phyloP scores from a whole-genome alignment of 2,113 vertebrate genomes.

The Ploceus nigricollis region DNA sequence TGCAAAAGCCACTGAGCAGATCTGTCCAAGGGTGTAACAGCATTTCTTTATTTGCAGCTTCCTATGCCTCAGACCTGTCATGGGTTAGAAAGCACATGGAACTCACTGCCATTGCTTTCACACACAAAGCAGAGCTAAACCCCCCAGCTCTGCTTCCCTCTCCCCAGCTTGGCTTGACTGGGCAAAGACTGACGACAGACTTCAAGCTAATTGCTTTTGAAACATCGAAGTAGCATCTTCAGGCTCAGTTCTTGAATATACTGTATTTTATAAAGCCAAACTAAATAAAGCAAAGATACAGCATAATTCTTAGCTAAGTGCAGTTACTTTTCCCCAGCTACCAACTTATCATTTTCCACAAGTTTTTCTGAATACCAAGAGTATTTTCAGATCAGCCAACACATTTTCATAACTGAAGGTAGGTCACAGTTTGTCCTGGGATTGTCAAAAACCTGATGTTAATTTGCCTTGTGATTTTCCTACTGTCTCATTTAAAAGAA shows the following conservation, averaged over 20 bases:
- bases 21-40: neutral
- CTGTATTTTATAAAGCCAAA: neutral
- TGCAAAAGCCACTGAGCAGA: constrained; percentile 30
- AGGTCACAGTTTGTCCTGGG: neutral
- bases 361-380: neutral
- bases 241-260: neutral
- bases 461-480: neutral
- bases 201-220: neutral
- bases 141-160: neutral
- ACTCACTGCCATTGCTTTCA: neutral
- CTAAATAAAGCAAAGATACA: neutral
- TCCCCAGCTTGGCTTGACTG: neutral
- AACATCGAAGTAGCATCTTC: neutral
- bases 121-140: neutral
- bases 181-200: neutral
- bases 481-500: neutral
- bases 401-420: neutral
- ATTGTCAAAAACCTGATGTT: neutral
- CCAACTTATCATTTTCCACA: neutral
- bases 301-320: neutral
- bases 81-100: neutral
- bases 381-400: neutral
- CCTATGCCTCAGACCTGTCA: neutral
- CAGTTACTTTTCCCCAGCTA: neutral
- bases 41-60: neutral